These are phyloP conservation scores for Drosophila pegasa DNA, from an alignment of 2,888 invertebrate genomes.

Conservation along the genomic window DNA sequence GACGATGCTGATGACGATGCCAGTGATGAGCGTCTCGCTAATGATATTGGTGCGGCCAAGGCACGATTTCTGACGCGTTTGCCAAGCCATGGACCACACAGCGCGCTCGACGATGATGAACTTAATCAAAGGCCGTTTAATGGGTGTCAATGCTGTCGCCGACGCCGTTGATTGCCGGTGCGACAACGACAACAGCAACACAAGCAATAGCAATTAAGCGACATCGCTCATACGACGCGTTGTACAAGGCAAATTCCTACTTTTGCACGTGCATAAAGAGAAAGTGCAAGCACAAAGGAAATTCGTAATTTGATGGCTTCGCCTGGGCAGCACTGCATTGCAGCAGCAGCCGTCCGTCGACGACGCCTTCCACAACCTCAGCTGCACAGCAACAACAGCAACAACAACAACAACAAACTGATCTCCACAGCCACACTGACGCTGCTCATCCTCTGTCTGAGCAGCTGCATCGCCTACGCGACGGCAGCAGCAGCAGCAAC, in stretches of 20 bases:
- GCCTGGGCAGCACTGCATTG: slow-evolving; percentile 58
- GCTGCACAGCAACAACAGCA: slow-evolving; percentile 31
- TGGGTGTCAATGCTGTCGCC: slow-evolving; percentile 36
- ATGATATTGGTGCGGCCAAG: slow-evolving; percentile 24
- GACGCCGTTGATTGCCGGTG: slow-evolving; percentile 34
- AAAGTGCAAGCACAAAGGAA: neutral
- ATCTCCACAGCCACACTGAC: slow-evolving; percentile 71
- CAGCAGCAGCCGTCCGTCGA: slow-evolving; percentile 48
- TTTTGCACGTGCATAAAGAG: neutral
- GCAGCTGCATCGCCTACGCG: slow-evolving; percentile 74
- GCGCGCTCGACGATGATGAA: slow-evolving; percentile 36
- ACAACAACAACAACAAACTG: slow-evolving; percentile 63
- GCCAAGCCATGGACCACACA: slow-evolving; percentile 28
- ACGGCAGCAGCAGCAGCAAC: slow-evolving; percentile 47
- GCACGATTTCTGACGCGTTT: slow-evolving; percentile 23
- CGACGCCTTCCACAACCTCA: slow-evolving; percentile 42
- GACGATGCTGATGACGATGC: slow-evolving; percentile 14
- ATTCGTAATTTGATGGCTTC: slow-evolving; percentile 67
- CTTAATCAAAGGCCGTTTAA: slow-evolving; percentile 41
- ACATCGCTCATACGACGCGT: slow-evolving; percentile 29
- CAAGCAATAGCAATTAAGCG: slow-evolving; percentile 7
- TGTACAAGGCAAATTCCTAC: slow-evolving; percentile 11
- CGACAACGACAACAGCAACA: slow-evolving; percentile 14
- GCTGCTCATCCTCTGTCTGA: slow-evolving; percentile 65
- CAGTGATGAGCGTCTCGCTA: slow-evolving; percentile 24